Conservation (phyloP, 2,888 invertebrate species). For the Drosophila borborema region DNA sequence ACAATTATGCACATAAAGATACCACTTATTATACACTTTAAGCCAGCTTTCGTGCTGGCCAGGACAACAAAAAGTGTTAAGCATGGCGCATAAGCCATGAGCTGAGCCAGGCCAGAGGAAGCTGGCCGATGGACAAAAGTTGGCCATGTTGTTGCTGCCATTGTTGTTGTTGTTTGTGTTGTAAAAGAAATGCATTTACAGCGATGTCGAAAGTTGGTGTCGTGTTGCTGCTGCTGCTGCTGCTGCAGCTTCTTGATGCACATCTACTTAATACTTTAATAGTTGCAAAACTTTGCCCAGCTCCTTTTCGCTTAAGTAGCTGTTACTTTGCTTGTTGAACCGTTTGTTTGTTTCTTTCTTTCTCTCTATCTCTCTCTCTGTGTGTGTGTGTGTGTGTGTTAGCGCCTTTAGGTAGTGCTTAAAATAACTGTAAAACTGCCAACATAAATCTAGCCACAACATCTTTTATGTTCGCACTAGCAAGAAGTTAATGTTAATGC, state of each 20-base stretch:
- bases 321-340: constrained; percentile 59
- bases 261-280: constrained; percentile 83
- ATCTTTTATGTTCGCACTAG: constrained; percentile 73
- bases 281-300: constrained; percentile 80
- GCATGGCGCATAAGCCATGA: constrained; percentile 57
- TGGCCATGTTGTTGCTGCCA: constrained; percentile 31
- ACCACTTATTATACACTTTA: constrained; percentile 63
- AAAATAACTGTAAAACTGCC: constrained; percentile 80
- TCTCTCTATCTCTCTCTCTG: constrained; percentile 16
- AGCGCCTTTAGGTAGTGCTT: constrained; percentile 59
- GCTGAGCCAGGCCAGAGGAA: constrained; percentile 20
- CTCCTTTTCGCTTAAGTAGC: constrained; percentile 73
- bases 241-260: constrained; percentile 58
- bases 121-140: constrained; percentile 43
- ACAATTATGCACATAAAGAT: constrained; percentile 33
- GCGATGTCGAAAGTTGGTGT: constrained; percentile 43
- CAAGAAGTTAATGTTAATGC: constrained; percentile 64
- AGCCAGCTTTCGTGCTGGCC: constrained; percentile 51
- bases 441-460: constrained; percentile 80
- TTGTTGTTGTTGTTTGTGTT: constrained; percentile 18
- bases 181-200: constrained; percentile 51
- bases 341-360: constrained; percentile 21
- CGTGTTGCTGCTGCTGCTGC: constrained; percentile 16
- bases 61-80: constrained; percentile 64
- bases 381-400: constrained; percentile 15